Conservation (phyloP, 2,888 invertebrate species). For the Aphidius colemani region DNA sequence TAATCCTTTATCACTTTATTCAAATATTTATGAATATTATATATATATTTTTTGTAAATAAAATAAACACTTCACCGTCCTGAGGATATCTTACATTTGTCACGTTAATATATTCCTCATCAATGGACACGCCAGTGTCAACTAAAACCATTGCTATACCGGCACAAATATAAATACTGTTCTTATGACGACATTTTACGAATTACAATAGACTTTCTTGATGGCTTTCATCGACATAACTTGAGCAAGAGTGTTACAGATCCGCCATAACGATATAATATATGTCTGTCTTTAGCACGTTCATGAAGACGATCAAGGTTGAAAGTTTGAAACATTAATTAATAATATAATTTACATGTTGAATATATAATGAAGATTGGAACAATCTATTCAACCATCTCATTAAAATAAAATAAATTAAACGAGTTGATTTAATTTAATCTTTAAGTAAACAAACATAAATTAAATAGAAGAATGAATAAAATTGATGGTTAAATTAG, state of each 20-base stretch:
- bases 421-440: no score
- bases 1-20: constrained; percentile 2
- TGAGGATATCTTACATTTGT: constrained; percentile 27
- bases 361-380: no score
- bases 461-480: no score
- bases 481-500: no score
- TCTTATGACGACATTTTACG: constrained; percentile 56
- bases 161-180: constrained; percentile 60
- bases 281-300: constrained; percentile 27
- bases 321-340: no score
- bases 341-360: no score
- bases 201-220: constrained; percentile 61
- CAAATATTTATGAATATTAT: constrained; percentile 33
- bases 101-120: constrained; percentile 47
- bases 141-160: constrained; percentile 55
- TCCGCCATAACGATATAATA: constrained; percentile 41
- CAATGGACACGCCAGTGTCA: constrained; percentile 48
- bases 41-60: constrained; percentile 17
- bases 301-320: neutral
- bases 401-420: no score
- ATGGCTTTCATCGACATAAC: constrained; percentile 57
- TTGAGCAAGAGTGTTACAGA: constrained; percentile 57
- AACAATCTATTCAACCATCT: no score
- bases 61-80: no score
- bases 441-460: no score